These are phyloP conservation scores for Melanotaenia nigrans DNA, from an alignment of 2,797 vertebrate species.

Conservation along the genomic window DNA sequence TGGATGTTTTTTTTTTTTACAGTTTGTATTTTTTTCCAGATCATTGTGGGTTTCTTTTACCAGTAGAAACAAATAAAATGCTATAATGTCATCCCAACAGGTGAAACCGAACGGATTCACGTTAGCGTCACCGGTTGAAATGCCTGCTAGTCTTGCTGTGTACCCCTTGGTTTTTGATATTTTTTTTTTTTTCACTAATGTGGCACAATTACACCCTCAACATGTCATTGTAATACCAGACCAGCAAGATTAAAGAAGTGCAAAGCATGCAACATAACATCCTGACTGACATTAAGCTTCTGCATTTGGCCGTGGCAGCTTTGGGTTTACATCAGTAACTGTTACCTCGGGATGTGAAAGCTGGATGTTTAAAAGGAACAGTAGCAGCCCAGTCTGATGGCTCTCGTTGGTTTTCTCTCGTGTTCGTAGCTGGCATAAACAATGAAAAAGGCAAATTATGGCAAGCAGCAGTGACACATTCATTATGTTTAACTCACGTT, in stretches of 20 bases:
- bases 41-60: no score
- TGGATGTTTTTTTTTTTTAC: no score
- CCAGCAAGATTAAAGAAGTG: neutral
- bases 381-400: conserved; percentile 8
- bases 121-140: no score
- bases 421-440: conserved; percentile 29
- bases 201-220: neutral
- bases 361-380: neutral
- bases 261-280: no score
- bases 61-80: no score
- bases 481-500: conserved; percentile 51
- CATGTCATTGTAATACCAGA: conserved; percentile 29
- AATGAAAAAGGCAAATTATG: conserved; percentile 40
- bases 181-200: no score
- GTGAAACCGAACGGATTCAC: no score
- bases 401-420: conserved; percentile 16
- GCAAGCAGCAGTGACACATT: conserved; percentile 55
- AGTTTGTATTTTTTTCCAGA: no score
- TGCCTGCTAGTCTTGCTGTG: no score
- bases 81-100: no score
- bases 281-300: conserved; percentile 21
- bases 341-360: conserved; percentile 15
- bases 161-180: no score
- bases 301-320: neutral
- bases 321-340: neutral